Evolutionary conservation across 2,113 vertebrate species (phyloP), one percentile per base, ranked within the genome.

Genomic region (Microcebus jonahi): DNA sequence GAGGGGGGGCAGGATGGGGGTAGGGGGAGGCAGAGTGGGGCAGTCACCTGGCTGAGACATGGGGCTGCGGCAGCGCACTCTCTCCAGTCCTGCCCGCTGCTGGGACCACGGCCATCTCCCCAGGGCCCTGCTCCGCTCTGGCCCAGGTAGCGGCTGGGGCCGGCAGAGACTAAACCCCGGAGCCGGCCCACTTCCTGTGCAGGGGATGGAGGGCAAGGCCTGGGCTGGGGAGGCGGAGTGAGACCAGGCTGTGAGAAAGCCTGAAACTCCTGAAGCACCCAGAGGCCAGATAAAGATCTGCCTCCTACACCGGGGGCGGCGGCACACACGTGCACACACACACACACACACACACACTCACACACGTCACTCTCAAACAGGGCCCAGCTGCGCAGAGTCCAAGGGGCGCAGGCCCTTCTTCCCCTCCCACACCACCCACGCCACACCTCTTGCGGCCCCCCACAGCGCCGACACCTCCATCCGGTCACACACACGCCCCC

Each of bases 181-280:
- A 81, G 97, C 93, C 96, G 50, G 96, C 97, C 96, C 96, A 97
- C 96, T 98, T 97, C 97, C 97, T 98, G 97, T 94, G 93, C 55
- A 92, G 85, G 85, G 89, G 21, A n/a, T 84, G 67, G 81, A 97
- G 97, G 95, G 89, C 95, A 67, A 48, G 96, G 94, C 93, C 88
- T 61, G 63, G 39, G 39, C 23, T 23, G 92, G 77, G 70, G 89
- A 76, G 94, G 73, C 36, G 36, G 84, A 68, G 53, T 18, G 76
- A 85, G 71, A 73, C 3, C 2, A 29, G 71, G 75, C 59, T 96
- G 80, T 97, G 97, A 97, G 97, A 92, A 86, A 97, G 89, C 84
- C 53, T 82, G 97, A 97, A 97, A 97, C 95, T 97, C 96, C 95
- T 29, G 2, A 29, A 89, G 96, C 86, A 94, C 95, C 91, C 79